Base-by-base conservation (phyloP, 35 echinoderm and acorn worm genomes). In the Eucidaris tribuloides region DNA sequence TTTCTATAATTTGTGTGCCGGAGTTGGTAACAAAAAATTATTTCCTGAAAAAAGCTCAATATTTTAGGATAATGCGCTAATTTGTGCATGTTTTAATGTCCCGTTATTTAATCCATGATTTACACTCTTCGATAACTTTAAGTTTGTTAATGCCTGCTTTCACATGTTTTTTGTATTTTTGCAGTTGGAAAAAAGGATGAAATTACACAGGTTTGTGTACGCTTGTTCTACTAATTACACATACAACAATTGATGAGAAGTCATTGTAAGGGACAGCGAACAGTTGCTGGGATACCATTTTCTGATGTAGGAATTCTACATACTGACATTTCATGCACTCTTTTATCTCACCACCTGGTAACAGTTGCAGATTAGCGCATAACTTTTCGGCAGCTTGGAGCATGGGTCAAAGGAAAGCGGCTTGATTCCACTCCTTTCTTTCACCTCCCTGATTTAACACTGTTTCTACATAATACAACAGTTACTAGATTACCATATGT, bases 231-330 rank as follows among this genome's bases (percentile, higher is more conserved):
- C 63, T 31, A 24, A 68, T 68, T 68, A 28, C 63, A 68, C 63
- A 68, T 68, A 32, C 63, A 68, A 68, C 63, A 68, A 68, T 68
- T 68, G 0, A 68, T 68, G 63, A 68, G 19, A 68, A 68, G 37
- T 68, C 63, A 3, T 68, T 68, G 63, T 32, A 68, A 68, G 63
- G 34, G 63, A 2, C 63, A 68, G 28, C 63, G 63, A 28, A 68
- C 63, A 68, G 63, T 3, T 68, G 63, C 63, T 68, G 63, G 18
- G 63, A 34, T 37, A 68, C 63, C 63, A 28, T 28, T 68, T 66
- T 66, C 62, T 66, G 62, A 66, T 66, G 62, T 66, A n/a, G n/a
- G n/a, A n/a, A n/a, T n/a, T n/a, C n/a, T n/a, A n/a, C n/a, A n/a
- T n/a, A n/a, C n/a, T n/a, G n/a, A n/a, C n/a, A n/a, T n/a, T n/a